These are phyloP conservation scores for Micropoecilia bifurca DNA, from an alignment of 2,797 vertebrate species.

Conservation along the genomic window DNA sequence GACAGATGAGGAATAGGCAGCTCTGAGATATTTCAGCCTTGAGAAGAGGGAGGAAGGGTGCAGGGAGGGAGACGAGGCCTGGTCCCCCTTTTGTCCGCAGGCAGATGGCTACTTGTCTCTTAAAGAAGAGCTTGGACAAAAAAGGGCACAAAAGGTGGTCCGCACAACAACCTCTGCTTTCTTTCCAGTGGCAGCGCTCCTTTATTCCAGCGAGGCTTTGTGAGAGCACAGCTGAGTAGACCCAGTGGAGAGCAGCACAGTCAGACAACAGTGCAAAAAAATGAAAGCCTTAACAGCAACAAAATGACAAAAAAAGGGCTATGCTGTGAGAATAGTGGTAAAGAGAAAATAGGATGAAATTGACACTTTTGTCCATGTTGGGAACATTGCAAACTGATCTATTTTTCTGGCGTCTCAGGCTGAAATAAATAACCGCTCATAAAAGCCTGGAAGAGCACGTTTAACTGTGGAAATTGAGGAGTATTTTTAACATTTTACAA, in stretches of 20 bases:
- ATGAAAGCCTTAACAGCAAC: slow-evolving; percentile 47
- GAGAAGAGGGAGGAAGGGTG: slow-evolving; percentile 17
- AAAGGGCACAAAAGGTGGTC: slow-evolving; percentile 76
- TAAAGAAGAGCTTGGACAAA: slow-evolving; percentile 74
- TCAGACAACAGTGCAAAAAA: slow-evolving; percentile 50
- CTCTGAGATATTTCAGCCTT: slow-evolving; percentile 67
- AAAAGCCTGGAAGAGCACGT: slow-evolving; percentile 14
- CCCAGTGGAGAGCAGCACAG: slow-evolving; percentile 59
- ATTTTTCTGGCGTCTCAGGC: slow-evolving; percentile 8
- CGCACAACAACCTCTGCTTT: slow-evolving; percentile 71
- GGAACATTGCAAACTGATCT: slow-evolving; percentile 17
- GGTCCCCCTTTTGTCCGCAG: slow-evolving; percentile 74
- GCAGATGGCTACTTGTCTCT: slow-evolving; percentile 86
- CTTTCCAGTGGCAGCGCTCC: slow-evolving; percentile 72
- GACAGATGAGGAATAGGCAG: slow-evolving; percentile 58
- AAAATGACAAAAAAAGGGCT: slow-evolving; percentile 47
- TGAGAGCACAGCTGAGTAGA: slow-evolving; percentile 71
- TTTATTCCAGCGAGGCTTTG: slow-evolving; percentile 70
- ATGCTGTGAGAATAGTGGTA: slow-evolving; percentile 33
- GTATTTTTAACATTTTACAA: slow-evolving; percentile 25
- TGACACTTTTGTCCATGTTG: slow-evolving; percentile 22
- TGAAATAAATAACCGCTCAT: slow-evolving; percentile 4
- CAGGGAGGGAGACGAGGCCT: slow-evolving; percentile 32
- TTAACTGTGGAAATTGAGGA: neutral
- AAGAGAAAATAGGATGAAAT: slow-evolving; percentile 37